phyloP scores from a whole-genome alignment of 2,888 invertebrate species.

The Pseudococcus viburni region DNA sequence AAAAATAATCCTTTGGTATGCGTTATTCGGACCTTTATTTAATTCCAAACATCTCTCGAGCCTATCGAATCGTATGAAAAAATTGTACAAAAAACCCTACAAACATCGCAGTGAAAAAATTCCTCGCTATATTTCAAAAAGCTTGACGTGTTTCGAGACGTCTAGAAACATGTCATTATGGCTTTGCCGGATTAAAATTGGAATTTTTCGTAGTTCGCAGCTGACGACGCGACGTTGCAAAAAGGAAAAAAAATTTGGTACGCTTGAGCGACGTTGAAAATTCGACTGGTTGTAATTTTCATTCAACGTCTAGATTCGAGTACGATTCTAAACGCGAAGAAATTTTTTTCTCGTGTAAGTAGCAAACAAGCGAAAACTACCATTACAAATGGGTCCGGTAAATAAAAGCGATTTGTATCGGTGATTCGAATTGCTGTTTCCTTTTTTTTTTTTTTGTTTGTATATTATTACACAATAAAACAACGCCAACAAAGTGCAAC shows the following conservation, averaged over 20 bases:
- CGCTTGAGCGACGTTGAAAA: neutral
- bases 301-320: too few species aligned
- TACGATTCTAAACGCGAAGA: neutral
- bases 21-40: neutral
- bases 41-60: neutral
- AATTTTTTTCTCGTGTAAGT: neutral
- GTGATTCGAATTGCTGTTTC: neutral
- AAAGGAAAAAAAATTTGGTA: neutral
- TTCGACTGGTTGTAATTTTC: neutral
- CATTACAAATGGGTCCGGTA: neutral
- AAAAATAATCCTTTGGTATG: constrained; percentile 7
- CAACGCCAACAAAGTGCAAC: constrained; percentile 4
- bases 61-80: constrained; percentile 14
- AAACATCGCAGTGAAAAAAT: neutral
- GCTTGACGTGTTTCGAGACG: constrained; percentile 5
- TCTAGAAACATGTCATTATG: constrained; percentile 2
- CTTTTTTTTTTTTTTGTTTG: neutral
- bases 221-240: neutral
- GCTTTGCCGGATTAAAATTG: constrained; percentile 11
- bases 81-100: neutral
- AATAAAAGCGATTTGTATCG: constrained; percentile 5
- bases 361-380: neutral
- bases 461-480: neutral
- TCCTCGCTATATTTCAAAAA: constrained; percentile 19
- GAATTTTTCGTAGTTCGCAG: constrained; percentile 12